phyloP scores from a whole-genome alignment of 2,113 vertebrate genomes.

The Tachysurus fulvidraco region DNA sequence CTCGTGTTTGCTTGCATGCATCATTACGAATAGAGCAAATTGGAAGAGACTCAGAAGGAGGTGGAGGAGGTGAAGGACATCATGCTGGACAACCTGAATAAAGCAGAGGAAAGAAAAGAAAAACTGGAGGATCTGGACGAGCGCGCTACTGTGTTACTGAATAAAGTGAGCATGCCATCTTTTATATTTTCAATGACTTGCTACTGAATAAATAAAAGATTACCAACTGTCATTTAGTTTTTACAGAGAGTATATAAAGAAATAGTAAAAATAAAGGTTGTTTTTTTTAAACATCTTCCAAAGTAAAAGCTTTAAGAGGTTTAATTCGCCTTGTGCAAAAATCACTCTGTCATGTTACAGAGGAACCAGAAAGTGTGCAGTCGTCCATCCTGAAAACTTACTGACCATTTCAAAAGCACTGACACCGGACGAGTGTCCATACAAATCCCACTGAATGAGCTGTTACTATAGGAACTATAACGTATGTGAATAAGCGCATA shows the following conservation, averaged over 20 bases:
- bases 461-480: too few relatives aligned
- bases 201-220: neutral
- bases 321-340: too few relatives aligned
- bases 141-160: conserved; percentile 32
- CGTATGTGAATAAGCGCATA: too few relatives aligned
- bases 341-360: too few relatives aligned
- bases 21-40: conserved; percentile 32
- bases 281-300: neutral
- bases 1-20: neutral
- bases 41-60: conserved; percentile 22
- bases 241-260: neutral
- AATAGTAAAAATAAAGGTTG: neutral
- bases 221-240: neutral
- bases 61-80: conserved; percentile 54
- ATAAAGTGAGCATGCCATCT: conserved; percentile 35
- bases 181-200: neutral
- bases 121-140: conserved; percentile 46
- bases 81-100: conserved; percentile 53
- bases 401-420: too few relatives aligned
- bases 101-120: conserved; percentile 38
- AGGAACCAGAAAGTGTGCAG: too few relatives aligned
- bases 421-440: too few relatives aligned
- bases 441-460: too few relatives aligned
- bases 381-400: too few relatives aligned
- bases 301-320: neutral